Percentiles rank a stretch among this genome's conserved stretches.
Evolutionary conservation across 2,113 vertebrate species (phyloP).

Genomic region (Ondatra zibethicus): DNA sequence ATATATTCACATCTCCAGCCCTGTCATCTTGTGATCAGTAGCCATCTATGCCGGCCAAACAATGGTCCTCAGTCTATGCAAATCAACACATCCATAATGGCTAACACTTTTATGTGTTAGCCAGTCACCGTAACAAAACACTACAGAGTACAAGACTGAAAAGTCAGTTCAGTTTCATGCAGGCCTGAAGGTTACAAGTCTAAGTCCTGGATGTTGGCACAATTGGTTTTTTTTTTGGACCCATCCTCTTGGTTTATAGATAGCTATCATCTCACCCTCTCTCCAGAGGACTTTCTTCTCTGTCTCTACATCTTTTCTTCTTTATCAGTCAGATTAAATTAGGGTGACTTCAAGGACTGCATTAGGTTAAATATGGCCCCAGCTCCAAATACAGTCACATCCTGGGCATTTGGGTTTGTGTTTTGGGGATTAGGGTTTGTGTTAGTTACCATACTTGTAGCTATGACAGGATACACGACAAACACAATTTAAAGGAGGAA

Average conservation of each 20-base stretch:
- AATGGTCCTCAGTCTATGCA: background rate
- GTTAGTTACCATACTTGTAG: background rate
- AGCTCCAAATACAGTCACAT: conserved; percentile 6
- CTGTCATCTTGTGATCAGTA: background rate
- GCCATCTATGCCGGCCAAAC: background rate
- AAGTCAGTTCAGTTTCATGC: background rate
- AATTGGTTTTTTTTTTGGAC: background rate
- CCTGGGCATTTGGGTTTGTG: no score
- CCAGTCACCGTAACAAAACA: background rate
- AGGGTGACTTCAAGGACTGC: background rate
- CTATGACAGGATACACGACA: background rate
- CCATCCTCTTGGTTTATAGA: background rate
- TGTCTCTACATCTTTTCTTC: background rate
- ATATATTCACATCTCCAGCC: background rate
- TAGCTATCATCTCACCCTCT: background rate
- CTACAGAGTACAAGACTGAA: background rate
- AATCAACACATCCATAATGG: background rate
- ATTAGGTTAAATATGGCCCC: background rate
- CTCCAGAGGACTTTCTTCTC: background rate
- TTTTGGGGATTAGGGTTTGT: background rate
- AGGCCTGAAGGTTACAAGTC: background rate
- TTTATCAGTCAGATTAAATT: background rate
- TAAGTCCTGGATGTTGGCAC: background rate
- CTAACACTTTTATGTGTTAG: background rate
- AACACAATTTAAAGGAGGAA: background rate